Conservation (phyloP, 2,888 invertebrate species). For the Oxyscelio sp. region DNA sequence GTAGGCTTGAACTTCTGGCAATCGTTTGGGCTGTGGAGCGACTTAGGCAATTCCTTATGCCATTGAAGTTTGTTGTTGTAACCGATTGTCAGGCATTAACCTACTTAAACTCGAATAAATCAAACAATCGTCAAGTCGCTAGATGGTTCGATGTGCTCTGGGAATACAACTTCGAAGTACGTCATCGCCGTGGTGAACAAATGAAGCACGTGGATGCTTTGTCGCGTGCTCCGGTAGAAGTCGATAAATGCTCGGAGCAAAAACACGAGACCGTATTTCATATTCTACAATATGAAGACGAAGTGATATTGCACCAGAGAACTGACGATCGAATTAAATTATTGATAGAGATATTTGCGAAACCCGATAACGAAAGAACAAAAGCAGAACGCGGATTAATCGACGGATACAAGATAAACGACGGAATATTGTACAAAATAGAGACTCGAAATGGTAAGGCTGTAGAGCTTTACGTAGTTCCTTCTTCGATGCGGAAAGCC, state of each 20-base stretch:
- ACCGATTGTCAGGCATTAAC: too few species aligned
- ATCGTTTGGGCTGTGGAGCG: too few species aligned
- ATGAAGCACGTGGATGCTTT: neutral
- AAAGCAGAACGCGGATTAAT: neutral
- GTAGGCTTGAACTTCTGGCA: too few species aligned
- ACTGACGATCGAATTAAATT: neutral
- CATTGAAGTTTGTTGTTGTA: too few species aligned
- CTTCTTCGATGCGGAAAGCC: constrained; percentile 23
- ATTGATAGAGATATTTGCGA: constrained; percentile 1
- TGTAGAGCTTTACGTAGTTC: constrained; percentile 17
- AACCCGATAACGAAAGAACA: constrained; percentile 1
- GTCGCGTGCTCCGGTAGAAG: neutral
- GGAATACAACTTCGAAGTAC: too few species aligned
- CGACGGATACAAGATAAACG: neutral
- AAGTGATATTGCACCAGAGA: neutral
- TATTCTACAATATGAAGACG: neutral
- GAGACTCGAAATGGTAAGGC: neutral
- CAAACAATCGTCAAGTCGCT: too few species aligned
- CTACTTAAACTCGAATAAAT: too few species aligned
- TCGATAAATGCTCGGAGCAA: neutral
- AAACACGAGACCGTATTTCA: neutral
- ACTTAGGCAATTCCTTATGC: too few species aligned
- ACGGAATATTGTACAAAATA: neutral
- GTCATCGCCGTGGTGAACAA: too few species aligned
- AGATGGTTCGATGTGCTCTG: too few species aligned